A percentile compares a stretch with the other conserved stretches of the same genome.
Conservation (phyloP, 2,888 invertebrate species). For the Folsomia candida region DNA sequence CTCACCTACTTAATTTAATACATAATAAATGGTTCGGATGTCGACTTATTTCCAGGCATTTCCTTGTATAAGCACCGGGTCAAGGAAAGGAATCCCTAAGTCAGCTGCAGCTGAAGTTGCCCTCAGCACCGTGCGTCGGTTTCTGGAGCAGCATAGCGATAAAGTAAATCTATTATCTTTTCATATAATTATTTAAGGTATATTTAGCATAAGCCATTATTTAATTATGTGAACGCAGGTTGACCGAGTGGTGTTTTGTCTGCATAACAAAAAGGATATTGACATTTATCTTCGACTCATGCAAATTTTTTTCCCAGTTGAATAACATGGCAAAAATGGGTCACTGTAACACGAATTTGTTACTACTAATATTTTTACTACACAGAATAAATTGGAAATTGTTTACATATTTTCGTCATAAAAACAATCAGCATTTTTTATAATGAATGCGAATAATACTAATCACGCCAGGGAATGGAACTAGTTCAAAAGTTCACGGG, state of each 20-base stretch:
- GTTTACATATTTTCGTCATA: not conserved
- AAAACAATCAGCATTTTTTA: not conserved
- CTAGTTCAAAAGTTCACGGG: not conserved
- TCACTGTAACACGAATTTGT: not conserved
- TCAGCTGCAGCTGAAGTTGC: conserved; percentile 31
- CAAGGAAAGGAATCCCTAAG: conserved; percentile 29
- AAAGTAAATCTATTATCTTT: conserved; percentile 23
- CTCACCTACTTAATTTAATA: not conserved
- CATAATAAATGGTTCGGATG: not conserved
- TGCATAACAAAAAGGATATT: conserved; percentile 37
- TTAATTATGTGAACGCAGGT: conserved; percentile 22
- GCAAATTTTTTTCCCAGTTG: conserved; percentile 40
- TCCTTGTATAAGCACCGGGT: conserved; percentile 38
- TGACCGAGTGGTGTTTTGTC: conserved; percentile 37
- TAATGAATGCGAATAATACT: no score
- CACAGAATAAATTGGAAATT: not conserved
- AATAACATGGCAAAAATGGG: not conserved
- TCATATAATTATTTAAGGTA: not conserved
- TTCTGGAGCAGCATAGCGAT: conserved; percentile 30
- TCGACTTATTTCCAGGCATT: conserved; percentile 31
- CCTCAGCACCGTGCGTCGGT: conserved; percentile 28
- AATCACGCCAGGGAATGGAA: no score
- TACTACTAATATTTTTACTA: conserved; percentile 14
- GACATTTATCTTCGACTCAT: conserved; percentile 39
- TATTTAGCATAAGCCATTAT: not conserved